These are phyloP conservation scores for Neogale vison DNA, from an alignment of 2,113 vertebrate genomes.

Conservation along the genomic window DNA sequence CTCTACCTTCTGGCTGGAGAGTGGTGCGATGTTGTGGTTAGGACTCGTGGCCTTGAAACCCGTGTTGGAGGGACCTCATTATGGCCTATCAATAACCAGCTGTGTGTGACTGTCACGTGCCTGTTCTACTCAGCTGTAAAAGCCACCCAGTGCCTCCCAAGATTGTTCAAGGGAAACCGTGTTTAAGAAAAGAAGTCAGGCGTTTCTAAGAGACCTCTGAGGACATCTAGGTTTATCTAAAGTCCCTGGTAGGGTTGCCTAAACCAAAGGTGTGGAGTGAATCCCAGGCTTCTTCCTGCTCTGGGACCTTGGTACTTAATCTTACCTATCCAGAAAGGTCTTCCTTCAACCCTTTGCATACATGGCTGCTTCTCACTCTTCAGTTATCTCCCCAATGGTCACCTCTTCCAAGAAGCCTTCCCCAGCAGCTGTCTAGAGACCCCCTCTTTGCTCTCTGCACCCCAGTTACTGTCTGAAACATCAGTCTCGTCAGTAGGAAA, in stretches of 20 bases:
- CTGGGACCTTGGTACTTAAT: neutral
- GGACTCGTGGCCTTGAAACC: neutral
- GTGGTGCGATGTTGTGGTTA: neutral
- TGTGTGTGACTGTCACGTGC: neutral
- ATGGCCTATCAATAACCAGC: neutral
- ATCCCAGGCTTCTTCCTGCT: neutral
- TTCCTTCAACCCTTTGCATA: neutral
- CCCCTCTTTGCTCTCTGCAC: neutral
- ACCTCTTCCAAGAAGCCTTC: neutral
- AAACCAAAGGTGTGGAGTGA: neutral
- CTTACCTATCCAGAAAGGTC: neutral
- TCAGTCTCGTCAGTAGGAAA: neutral
- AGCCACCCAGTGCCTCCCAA: neutral
- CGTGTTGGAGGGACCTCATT: neutral
- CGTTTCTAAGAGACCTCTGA: neutral
- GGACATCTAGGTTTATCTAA: neutral
- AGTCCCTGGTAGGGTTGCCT: neutral
- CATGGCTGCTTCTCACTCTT: neutral
- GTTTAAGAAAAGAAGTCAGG: neutral
- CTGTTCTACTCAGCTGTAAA: neutral
- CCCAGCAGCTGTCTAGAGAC: neutral
- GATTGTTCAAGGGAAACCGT: neutral
- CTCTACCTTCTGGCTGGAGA: neutral
- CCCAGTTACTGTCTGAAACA: neutral
- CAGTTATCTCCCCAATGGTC: neutral